A percentile compares a stretch with the other conserved stretches of the same genome.
phyloP scores from a whole-genome alignment of 2,888 invertebrate genomes.

The Lissocephala sabroskyi region DNA sequence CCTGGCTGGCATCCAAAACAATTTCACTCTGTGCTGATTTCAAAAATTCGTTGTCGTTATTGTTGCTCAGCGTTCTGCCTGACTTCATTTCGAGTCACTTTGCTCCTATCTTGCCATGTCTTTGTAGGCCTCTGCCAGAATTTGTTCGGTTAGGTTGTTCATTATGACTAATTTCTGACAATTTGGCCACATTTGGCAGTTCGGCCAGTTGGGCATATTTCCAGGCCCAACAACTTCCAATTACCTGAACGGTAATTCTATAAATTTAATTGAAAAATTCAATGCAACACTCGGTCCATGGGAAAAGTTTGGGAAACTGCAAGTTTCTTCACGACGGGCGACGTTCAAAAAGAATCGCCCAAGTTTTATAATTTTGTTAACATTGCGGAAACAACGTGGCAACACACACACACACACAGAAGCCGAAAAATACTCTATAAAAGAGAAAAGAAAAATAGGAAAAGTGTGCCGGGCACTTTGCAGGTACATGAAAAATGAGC shows the following conservation, averaged over 20 bases:
- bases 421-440: no score
- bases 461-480: background rate
- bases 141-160: background rate
- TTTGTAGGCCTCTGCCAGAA: no score
- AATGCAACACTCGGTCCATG: constrained; percentile 28
- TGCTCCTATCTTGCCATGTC: no score
- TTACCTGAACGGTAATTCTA: background rate
- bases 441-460: background rate
- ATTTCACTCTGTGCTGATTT: constrained; percentile 56
- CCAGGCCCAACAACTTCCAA: background rate
- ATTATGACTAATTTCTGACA: background rate
- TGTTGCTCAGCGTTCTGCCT: no score
- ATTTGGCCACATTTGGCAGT: constrained; percentile 1
- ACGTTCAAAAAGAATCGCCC: constrained; percentile 30
- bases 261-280: constrained; percentile 51
- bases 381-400: constrained; percentile 29
- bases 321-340: constrained; percentile 55
- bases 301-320: constrained; percentile 26
- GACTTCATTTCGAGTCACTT: no score
- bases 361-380: constrained; percentile 62
- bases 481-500: constrained; percentile 23
- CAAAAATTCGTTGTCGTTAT: background rate
- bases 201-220: background rate
- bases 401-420: no score
- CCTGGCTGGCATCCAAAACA: constrained; percentile 56